Percentiles rank a stretch among this genome's conserved stretches.
phyloP scores from a whole-genome alignment of 2,888 invertebrate species.

The Argynnis bischoffii region DNA sequence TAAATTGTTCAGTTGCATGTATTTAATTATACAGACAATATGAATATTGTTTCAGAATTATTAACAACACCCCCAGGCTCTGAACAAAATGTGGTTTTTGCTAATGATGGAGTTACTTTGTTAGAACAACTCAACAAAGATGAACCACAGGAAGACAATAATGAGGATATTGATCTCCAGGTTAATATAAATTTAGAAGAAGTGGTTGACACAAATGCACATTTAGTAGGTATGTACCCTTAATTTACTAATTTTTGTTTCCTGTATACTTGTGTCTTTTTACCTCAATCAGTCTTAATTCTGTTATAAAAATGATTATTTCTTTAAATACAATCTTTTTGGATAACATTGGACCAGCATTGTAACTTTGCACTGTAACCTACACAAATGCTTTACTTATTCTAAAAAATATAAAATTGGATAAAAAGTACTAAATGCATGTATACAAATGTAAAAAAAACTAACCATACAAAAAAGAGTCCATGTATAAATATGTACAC shows the following conservation, averaged over 20 bases:
- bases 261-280: neutral
- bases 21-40: neutral
- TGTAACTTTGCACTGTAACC: too few relatives aligned
- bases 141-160: conserved; percentile 46
- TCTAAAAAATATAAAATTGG: too few relatives aligned
- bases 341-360: too few relatives aligned
- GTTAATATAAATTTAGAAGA: conserved; percentile 82
- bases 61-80: conserved; percentile 87
- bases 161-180: conserved; percentile 56
- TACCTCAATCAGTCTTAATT: neutral
- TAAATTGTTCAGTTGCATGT: neutral
- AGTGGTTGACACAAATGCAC: conserved; percentile 83
- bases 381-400: neutral
- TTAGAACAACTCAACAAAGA: conserved; percentile 48
- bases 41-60: conserved; percentile 67
- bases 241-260: neutral
- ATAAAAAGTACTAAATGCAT: too few relatives aligned
- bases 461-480: too few relatives aligned
- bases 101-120: conserved; percentile 78
- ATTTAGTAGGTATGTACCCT: conserved; percentile 74
- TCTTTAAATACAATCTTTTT: too few relatives aligned
- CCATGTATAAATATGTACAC: too few relatives aligned
- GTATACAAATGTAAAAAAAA: too few relatives aligned
- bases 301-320: neutral
- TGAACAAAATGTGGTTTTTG: conserved; percentile 81